phyloP scores from a whole-genome alignment of 2,888 invertebrate species.

The Cephus spinipes region DNA sequence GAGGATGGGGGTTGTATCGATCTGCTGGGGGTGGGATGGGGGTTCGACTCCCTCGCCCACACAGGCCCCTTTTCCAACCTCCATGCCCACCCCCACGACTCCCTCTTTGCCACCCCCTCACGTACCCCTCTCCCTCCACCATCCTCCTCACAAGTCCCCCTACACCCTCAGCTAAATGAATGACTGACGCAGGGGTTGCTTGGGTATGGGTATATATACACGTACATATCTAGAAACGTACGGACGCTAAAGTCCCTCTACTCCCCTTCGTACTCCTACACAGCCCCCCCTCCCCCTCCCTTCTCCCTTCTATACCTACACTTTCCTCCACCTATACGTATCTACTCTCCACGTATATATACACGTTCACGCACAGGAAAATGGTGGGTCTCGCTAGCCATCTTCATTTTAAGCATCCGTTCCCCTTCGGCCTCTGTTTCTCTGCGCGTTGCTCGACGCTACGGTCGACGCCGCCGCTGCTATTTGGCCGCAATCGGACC shows the following conservation, averaged over 20 bases:
- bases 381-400: slow-evolving; percentile 70
- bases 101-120: slow-evolving; percentile 37
- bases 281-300: slow-evolving; percentile 39
- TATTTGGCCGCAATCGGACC: slow-evolving; percentile 59
- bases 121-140: background rate
- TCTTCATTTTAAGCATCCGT: slow-evolving; percentile 69
- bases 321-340: slow-evolving; percentile 70
- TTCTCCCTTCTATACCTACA: slow-evolving; percentile 46
- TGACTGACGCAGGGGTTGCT: slow-evolving; percentile 63
- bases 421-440: slow-evolving; percentile 38
- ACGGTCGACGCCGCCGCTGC: slow-evolving; percentile 37
- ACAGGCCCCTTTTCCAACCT: slow-evolving; percentile 73
- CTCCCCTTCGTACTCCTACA: slow-evolving; percentile 20
- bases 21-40: slow-evolving; percentile 58
- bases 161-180: slow-evolving; percentile 61
- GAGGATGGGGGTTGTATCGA: slow-evolving; percentile 63
- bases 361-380: slow-evolving; percentile 51
- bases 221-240: slow-evolving; percentile 36
- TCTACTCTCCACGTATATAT: slow-evolving; percentile 6
- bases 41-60: slow-evolving; percentile 19
- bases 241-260: slow-evolving; percentile 30
- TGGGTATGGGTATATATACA: slow-evolving; percentile 45
- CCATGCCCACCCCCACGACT: slow-evolving; percentile 68
- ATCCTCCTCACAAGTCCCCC: background rate
- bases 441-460: slow-evolving; percentile 16